These are phyloP conservation scores for Castor canadensis DNA, from an alignment of 2,113 vertebrate species.

Conservation along the genomic window DNA sequence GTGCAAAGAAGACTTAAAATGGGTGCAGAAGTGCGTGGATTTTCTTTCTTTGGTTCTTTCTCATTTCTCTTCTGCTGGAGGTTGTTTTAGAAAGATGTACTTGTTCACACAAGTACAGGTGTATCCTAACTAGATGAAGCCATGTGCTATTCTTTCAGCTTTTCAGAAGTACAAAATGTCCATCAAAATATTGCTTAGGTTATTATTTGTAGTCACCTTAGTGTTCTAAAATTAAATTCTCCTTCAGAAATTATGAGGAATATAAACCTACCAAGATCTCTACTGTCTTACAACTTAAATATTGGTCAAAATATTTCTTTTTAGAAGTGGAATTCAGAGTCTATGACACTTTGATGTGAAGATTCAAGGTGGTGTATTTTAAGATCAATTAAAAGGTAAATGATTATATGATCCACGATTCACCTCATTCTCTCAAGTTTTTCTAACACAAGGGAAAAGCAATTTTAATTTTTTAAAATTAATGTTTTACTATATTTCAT, in stretches of 20 bases:
- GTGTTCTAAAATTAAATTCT: background rate
- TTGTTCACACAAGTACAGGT: background rate
- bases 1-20: conserved; percentile 6
- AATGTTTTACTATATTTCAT: background rate
- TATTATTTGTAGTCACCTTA: background rate
- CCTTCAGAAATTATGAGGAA: background rate
- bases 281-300: conserved; percentile 30
- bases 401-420: background rate
- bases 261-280: background rate
- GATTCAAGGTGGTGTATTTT: conserved; percentile 1
- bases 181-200: background rate
- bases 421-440: background rate
- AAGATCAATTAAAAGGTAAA: conserved; percentile 22
- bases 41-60: background rate
- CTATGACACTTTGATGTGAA: background rate
- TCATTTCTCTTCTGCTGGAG: background rate
- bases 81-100: background rate
- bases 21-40: background rate
- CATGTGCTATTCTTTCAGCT: background rate
- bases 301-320: background rate
- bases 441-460: background rate
- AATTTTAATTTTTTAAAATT: background rate
- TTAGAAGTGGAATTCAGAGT: conserved; percentile 25
- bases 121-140: background rate
- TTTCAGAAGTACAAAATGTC: background rate